phyloP scores from a whole-genome alignment of 2,113 vertebrate species.

The Mola mola region DNA sequence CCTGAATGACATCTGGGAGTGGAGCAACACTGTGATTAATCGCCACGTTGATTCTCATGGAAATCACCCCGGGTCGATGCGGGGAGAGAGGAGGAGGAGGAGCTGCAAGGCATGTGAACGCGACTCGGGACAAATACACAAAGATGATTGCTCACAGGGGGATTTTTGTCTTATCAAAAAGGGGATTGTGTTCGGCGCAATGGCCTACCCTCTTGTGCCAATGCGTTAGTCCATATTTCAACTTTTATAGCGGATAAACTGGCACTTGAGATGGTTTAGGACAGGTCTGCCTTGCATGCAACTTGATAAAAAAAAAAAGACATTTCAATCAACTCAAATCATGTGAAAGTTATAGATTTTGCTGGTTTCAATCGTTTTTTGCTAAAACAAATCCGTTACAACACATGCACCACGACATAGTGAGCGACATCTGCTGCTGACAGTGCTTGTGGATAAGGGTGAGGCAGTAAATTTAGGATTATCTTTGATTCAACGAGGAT shows the following conservation, averaged over 20 bases:
- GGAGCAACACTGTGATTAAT: slow-evolving; percentile 80
- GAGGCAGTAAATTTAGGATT: slow-evolving; percentile 59
- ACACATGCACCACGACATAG: slow-evolving; percentile 31
- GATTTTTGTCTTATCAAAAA: slow-evolving; percentile 70
- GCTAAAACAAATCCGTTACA: neutral
- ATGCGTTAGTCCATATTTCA: slow-evolving; percentile 47
- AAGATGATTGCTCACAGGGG: slow-evolving; percentile 71
- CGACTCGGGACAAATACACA: slow-evolving; percentile 64
- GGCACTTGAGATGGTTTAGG: slow-evolving; percentile 22
- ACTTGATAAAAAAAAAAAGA: slow-evolving; percentile 22
- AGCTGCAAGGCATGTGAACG: slow-evolving; percentile 74
- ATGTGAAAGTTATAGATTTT: neutral
- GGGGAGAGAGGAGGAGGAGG: slow-evolving; percentile 65
- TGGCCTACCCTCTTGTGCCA: slow-evolving; percentile 40
- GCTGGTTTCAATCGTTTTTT: neutral
- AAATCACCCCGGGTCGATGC: slow-evolving; percentile 69
- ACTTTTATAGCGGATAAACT: slow-evolving; percentile 53
- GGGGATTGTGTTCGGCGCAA: slow-evolving; percentile 58
- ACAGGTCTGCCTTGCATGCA: slow-evolving; percentile 12
- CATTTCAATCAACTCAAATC: slow-evolving; percentile 30
- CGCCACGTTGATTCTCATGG: slow-evolving; percentile 79
- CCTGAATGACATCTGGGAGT: slow-evolving; percentile 80
- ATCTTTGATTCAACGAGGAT: slow-evolving; percentile 68
- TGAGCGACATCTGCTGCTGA: slow-evolving; percentile 49
- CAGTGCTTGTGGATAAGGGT: slow-evolving; percentile 51